A percentile compares a stretch with the other conserved stretches of the same genome.
Evolutionary conservation across 2,888 invertebrate genomes (phyloP).

Genomic region (Pseudococcus longispinus): DNA sequence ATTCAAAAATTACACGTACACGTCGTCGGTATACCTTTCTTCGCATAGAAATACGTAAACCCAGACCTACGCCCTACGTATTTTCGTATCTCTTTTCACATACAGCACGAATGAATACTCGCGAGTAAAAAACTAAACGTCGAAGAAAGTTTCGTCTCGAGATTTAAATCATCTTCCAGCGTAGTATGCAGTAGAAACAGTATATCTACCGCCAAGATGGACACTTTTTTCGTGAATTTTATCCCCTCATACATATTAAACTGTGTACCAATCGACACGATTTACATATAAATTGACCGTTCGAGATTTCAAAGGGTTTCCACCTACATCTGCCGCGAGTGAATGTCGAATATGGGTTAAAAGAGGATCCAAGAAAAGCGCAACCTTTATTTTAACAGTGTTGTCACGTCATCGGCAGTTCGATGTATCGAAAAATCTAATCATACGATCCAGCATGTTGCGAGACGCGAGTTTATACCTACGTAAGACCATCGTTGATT

Average conservation of each 20-base stretch:
- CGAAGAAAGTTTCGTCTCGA: neutral
- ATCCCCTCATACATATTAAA: slow-evolving; percentile 20
- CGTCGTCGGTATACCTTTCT: neutral
- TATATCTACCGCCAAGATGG: neutral
- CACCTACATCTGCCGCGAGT: neutral
- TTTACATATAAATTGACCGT: slow-evolving; percentile 22
- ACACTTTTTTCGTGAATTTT: slow-evolving; percentile 23
- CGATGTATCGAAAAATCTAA: neutral
- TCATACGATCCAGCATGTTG: neutral
- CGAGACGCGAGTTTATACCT: too few relatives aligned
- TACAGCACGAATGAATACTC: neutral
- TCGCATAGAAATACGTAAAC: neutral
- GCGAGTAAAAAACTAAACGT: neutral
- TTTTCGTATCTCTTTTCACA: neutral
- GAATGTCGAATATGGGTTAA: neutral
- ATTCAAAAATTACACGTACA: neutral
- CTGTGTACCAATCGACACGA: slow-evolving; percentile 18
- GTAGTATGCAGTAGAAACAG: neutral
- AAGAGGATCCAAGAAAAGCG: neutral
- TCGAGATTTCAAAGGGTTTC: neutral
- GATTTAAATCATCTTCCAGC: neutral
- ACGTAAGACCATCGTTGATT: too few relatives aligned
- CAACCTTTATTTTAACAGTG: neutral
- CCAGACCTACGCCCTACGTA: neutral
- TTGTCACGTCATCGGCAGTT: neutral